These are phyloP conservation scores for Chironex yamaguchii DNA, from an alignment of 30 jellyfish, hydroid and myxozoan genomes.

Conservation along the genomic window DNA sequence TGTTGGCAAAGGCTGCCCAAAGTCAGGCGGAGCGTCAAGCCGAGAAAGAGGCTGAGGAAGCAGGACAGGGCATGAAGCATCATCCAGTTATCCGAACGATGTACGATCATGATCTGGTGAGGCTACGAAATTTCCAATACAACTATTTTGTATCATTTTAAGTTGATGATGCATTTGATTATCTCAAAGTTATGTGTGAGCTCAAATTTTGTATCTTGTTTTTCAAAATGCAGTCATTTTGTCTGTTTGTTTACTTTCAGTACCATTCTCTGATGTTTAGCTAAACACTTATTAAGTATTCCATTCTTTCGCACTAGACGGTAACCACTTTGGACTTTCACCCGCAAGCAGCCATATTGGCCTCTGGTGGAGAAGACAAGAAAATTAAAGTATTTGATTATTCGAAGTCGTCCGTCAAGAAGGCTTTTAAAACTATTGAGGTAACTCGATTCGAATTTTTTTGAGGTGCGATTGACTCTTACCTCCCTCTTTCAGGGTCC, in stretches of 20 bases:
- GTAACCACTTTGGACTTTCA: slow-evolving; percentile 87
- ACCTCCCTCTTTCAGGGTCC: too few species aligned
- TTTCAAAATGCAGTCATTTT: neutral
- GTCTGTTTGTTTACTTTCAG: too few species aligned
- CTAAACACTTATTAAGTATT: too few species aligned
- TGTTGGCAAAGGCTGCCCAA: slow-evolving; percentile 98
- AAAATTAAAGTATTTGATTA: slow-evolving; percentile 85
- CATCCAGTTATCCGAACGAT: slow-evolving; percentile 99
- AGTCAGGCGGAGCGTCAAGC: slow-evolving; percentile 98
- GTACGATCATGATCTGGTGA: slow-evolving; percentile 96
- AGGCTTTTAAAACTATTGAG: slow-evolving; percentile 92
- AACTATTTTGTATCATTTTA: too few species aligned
- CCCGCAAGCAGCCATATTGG: slow-evolving; percentile 85
- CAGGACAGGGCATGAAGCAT: slow-evolving; percentile 91
- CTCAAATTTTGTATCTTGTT: neutral
- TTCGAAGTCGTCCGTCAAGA: slow-evolving; percentile 92
- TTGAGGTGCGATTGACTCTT: too few species aligned
- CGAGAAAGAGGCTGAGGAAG: slow-evolving; percentile 87
- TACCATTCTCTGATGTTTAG: too few species aligned
- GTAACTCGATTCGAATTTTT: slow-evolving; percentile 39
- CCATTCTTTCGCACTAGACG: slow-evolving; percentile 65
- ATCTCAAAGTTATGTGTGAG: neutral
- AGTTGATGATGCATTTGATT: neutral
- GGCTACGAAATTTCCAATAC: slow-evolving; percentile 14
- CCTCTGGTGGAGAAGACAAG: slow-evolving; percentile 98